A percentile compares a stretch with the other conserved stretches of the same genome.
Conservation (phyloP, 2,797 vertebrate genomes). For the Sebastes steindachneri region DNA sequence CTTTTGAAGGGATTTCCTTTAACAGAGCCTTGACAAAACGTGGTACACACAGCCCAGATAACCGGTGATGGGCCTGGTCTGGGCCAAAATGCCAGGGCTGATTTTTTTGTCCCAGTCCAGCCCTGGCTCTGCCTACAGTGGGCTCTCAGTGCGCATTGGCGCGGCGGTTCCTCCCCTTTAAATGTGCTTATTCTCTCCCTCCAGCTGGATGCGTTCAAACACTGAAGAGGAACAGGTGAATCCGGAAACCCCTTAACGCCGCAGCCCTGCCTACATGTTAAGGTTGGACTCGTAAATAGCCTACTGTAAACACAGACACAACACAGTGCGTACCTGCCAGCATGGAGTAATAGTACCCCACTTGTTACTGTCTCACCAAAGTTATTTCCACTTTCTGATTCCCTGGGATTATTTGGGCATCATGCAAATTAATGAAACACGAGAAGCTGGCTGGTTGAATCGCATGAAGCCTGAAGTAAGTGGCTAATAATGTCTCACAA, state of each 20-base stretch:
- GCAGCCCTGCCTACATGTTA: not conserved
- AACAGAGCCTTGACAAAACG: too few species aligned
- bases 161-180: not conserved
- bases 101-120: too few species aligned
- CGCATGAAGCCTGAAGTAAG: not conserved
- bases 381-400: not conserved
- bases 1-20: too few species aligned
- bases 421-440: not conserved
- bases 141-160: not conserved
- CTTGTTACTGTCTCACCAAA: slow-evolving; percentile 44
- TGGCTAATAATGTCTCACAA: not conserved
- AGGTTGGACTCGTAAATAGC: not conserved
- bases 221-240: slow-evolving; percentile 60
- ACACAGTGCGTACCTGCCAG: slow-evolving; percentile 27
- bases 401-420: not conserved
- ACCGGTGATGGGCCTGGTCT: too few species aligned
- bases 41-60: too few species aligned
- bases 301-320: slow-evolving; percentile 7
- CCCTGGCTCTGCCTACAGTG: not conserved
- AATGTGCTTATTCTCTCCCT: not conserved
- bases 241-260: not conserved
- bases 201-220: slow-evolving; percentile 13
- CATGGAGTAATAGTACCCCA: slow-evolving; percentile 3
- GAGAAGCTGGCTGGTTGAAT: not conserved
- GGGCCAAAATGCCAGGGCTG: too few species aligned